phyloP scores from a whole-genome alignment of 1,140 invertebrate species.

The Diachasma alloeum region DNA sequence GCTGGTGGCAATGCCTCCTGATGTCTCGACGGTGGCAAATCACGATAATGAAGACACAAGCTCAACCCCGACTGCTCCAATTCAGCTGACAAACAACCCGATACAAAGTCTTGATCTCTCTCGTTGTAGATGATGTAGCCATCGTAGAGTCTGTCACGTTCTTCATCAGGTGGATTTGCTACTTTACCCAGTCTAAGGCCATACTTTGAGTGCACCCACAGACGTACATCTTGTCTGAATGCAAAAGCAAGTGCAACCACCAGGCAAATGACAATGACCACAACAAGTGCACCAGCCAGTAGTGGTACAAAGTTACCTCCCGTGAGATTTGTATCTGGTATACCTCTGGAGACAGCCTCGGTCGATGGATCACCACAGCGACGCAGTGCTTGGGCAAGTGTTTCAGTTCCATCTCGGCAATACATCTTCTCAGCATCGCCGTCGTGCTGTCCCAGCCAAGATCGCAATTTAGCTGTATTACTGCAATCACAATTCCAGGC shows the following conservation, averaged over 20 bases:
- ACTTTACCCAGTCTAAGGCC: slow-evolving; percentile 76
- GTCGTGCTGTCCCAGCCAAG: slow-evolving; percentile 77
- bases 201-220: slow-evolving; percentile 79
- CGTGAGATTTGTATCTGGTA: slow-evolving; percentile 61
- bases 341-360: slow-evolving; percentile 53
- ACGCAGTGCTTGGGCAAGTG: slow-evolving; percentile 68
- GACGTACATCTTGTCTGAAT: slow-evolving; percentile 77
- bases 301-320: slow-evolving; percentile 76
- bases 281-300: slow-evolving; percentile 76
- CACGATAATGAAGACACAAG: slow-evolving; percentile 79
- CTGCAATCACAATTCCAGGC: slow-evolving; percentile 91
- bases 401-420: slow-evolving; percentile 69
- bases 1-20: slow-evolving; percentile 79
- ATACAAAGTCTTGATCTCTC: slow-evolving; percentile 83
- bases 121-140: slow-evolving; percentile 89
- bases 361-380: slow-evolving; percentile 70
- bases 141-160: slow-evolving; percentile 82
- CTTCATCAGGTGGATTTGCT: slow-evolving; percentile 68
- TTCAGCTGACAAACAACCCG: slow-evolving; percentile 78
- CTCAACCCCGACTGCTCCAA: slow-evolving; percentile 80
- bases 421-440: slow-evolving; percentile 75
- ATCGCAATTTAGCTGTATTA: slow-evolving; percentile 78
- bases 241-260: slow-evolving; percentile 76
- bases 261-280: slow-evolving; percentile 76
- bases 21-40: slow-evolving; percentile 74